Conservation (phyloP, 2,113 vertebrate genomes). For the Anguilla rostrata region DNA sequence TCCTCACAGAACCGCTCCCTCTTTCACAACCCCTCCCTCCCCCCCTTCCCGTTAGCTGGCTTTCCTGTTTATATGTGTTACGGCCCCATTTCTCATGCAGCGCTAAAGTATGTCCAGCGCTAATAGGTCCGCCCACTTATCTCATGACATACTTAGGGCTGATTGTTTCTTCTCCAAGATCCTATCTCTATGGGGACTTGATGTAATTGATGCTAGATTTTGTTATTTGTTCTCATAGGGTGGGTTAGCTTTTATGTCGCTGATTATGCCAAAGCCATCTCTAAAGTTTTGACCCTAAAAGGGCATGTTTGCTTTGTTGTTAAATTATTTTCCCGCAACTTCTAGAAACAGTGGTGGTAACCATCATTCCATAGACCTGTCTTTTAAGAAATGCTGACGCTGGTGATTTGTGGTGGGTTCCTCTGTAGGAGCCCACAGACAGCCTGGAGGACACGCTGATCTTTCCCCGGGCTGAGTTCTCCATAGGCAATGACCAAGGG, state of each 20-base stretch:
- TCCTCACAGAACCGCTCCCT: background rate
- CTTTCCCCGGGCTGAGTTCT: constrained; percentile 79
- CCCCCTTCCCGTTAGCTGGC: background rate
- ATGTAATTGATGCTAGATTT: background rate
- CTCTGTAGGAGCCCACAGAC: constrained; percentile 86
- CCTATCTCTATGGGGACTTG: background rate
- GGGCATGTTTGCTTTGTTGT: background rate
- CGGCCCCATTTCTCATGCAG: background rate
- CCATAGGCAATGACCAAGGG: constrained; percentile 71
- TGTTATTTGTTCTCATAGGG: background rate
- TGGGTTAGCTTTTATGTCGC: background rate
- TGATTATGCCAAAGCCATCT: background rate
- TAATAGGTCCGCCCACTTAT: background rate
- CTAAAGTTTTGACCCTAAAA: background rate
- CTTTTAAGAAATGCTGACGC: background rate
- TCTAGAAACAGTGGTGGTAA: background rate
- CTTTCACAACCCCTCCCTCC: background rate
- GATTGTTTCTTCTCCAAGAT: background rate
- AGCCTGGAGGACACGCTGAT: constrained; percentile 92
- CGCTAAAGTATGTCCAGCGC: background rate
- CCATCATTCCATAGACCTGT: background rate
- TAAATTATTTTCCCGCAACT: background rate
- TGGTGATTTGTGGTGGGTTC: constrained; percentile 13
- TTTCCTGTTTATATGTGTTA: background rate
- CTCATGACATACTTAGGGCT: background rate